Conservation (phyloP, 2,797 vertebrate species). For the Pseudomugil gertrudae region DNA sequence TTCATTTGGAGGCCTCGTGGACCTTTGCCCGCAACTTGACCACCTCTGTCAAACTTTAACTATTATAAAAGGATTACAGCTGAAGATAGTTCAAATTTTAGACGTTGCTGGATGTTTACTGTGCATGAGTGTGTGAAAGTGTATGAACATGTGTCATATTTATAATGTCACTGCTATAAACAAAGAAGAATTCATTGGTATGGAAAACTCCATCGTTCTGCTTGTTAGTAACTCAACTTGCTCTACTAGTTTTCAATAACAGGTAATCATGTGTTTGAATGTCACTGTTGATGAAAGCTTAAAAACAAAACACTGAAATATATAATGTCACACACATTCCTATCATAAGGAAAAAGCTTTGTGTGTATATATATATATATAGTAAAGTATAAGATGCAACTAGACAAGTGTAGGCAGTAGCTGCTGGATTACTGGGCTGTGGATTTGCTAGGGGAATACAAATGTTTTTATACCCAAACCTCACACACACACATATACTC, state of each 20-base stretch:
- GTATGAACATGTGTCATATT: too few species aligned
- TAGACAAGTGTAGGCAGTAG: conserved; percentile 15
- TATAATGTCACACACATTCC: neutral
- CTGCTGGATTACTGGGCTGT: conserved; percentile 32
- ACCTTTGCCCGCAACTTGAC: conserved; percentile 74
- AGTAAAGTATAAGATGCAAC: neutral
- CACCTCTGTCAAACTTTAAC: conserved; percentile 74
- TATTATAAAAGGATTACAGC: conserved; percentile 69
- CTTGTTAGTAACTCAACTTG: too few species aligned
- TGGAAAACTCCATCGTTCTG: too few species aligned
- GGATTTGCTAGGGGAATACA: conserved; percentile 48
- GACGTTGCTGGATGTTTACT: conserved; percentile 29
- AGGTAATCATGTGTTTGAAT: too few species aligned
- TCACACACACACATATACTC: conserved; percentile 21
- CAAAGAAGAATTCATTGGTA: too few species aligned
- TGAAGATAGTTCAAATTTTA: conserved; percentile 59
- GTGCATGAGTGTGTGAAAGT: too few species aligned
- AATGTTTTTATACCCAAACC: conserved; percentile 52
- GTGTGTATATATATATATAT: too few species aligned
- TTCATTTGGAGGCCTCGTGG: conserved; percentile 38
- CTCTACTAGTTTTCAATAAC: too few species aligned
- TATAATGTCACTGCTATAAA: too few species aligned
- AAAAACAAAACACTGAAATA: neutral
- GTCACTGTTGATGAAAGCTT: too few species aligned
- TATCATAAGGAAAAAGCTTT: neutral